Base-by-base conservation (phyloP, 2,888 invertebrate species). In the Pegoplata infirma region DNA sequence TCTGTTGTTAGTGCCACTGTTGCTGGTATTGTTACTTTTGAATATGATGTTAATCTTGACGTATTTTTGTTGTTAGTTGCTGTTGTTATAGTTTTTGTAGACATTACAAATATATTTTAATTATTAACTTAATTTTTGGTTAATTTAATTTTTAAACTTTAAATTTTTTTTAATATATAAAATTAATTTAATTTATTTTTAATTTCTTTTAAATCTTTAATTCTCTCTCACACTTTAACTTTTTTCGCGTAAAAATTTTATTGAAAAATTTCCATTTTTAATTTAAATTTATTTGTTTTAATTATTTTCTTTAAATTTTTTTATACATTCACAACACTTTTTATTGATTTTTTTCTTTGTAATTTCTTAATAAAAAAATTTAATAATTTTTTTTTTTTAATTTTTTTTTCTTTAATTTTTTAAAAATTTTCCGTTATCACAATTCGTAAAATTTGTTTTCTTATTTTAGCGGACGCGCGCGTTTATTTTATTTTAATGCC, bases 101-200 rank as follows among this genome's bases (percentile, higher is more conserved):
- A 82, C 82, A 82, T 82, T 80, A 82, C 82, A 81, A 61, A 76
- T 64, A 68, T 46, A 63, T 78, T 72, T 66, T 63, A 8, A 32
- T 63, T 47, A 55, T 75, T 28, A 44, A 56, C 17, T 68, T 49
- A 5, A 21, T 56, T 23, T 68, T 49, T 55, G 19, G 36, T 74
- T 23, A 17, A 58, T 17, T 55, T 14, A 21, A 17, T 80, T 47
- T 49, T 32, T 32, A 7, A 3, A 4, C 28, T 28, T 28, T 5
- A 32, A 46, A 67, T 66, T 47, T 68, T 14, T 56, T 32, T 49
- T 49, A 71, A 5, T 17, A 44, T 46, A 55, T 36, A 47, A 12
- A 61, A 63, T 47, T 55, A 55, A 10, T 55, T 8, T 14, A 32
- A 49, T 47, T 10, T 6, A 21, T 32, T 21, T 23, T 53, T 49